Conservation (phyloP, 2,113 vertebrate genomes). For the Sterna hirundo region DNA sequence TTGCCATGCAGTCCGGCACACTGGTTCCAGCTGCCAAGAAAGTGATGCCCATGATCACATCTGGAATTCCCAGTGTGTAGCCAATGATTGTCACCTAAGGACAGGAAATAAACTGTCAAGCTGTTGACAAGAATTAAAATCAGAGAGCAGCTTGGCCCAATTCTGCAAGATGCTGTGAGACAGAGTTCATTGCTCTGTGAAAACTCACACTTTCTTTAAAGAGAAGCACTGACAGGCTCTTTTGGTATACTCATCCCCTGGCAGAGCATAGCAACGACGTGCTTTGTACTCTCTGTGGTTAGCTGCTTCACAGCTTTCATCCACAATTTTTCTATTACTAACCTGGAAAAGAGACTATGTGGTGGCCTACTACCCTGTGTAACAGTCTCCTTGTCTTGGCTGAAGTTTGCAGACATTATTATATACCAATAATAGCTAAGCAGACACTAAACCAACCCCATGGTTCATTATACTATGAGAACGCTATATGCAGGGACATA, state of each 20-base stretch:
- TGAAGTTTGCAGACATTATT: not conserved
- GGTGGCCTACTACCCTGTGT: not conserved
- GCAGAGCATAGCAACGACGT: not conserved
- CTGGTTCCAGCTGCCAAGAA: slow-evolving; percentile 97
- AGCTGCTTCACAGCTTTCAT: not conserved
- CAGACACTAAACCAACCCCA: not conserved
- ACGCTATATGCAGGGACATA: not conserved
- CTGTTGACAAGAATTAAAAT: not conserved
- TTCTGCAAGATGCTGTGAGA: not conserved
- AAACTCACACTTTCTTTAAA: not conserved
- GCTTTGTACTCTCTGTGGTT: not conserved
- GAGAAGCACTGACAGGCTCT: not conserved
- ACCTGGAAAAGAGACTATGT: not conserved
- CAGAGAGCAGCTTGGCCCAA: not conserved
- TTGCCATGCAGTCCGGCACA: slow-evolving; percentile 98
- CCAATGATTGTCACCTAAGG: slow-evolving; percentile 94
- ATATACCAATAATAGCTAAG: not conserved
- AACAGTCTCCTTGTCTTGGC: not conserved
- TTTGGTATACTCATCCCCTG: not conserved
- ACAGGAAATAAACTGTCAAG: not conserved
- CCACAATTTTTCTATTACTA: not conserved
- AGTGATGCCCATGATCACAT: slow-evolving; percentile 98
- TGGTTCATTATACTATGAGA: not conserved
- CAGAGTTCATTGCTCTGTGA: not conserved
- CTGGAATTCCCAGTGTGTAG: slow-evolving; percentile 94